Evolutionary conservation across 2,113 vertebrate species (phyloP).

Genomic region (Oryzias curvinotus): DNA sequence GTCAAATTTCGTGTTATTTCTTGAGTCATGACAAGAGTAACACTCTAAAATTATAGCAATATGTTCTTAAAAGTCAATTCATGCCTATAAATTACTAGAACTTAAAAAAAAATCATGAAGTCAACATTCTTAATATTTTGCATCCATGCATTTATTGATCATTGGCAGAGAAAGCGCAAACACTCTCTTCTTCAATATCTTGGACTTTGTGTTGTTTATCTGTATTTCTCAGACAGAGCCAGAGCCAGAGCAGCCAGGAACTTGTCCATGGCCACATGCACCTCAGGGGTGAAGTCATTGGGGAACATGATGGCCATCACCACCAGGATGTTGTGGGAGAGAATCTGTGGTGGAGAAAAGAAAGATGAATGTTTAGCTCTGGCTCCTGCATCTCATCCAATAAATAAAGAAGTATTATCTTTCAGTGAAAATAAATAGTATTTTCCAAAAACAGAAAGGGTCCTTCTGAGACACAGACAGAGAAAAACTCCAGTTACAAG

Average conservation of each 20-base stretch:
- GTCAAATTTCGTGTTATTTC: no score
- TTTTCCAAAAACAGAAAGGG: neutral
- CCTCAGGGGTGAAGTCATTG: slow-evolving; percentile 66
- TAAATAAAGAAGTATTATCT: neutral
- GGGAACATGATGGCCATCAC: slow-evolving; percentile 61
- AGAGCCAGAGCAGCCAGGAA: slow-evolving; percentile 5
- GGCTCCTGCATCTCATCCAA: neutral
- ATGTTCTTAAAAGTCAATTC: no score
- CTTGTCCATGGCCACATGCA: slow-evolving; percentile 8
- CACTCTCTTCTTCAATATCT: neutral
- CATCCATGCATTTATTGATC: neutral
- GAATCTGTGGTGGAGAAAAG: slow-evolving; percentile 48
- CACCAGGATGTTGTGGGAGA: slow-evolving; percentile 68
- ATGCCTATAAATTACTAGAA: no score
- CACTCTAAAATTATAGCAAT: no score
- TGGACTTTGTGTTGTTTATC: neutral
- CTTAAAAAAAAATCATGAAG: neutral
- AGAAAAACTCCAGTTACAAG: neutral
- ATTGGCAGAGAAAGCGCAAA: neutral
- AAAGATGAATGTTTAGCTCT: neutral
- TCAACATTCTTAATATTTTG: neutral
- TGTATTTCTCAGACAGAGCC: slow-evolving; percentile 16
- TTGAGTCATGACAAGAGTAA: no score
- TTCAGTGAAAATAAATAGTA: no score
- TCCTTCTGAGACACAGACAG: neutral